Evolutionary conservation across 2,797 vertebrate species (phyloP).

Genomic region (Propithecus deckenii): DNA sequence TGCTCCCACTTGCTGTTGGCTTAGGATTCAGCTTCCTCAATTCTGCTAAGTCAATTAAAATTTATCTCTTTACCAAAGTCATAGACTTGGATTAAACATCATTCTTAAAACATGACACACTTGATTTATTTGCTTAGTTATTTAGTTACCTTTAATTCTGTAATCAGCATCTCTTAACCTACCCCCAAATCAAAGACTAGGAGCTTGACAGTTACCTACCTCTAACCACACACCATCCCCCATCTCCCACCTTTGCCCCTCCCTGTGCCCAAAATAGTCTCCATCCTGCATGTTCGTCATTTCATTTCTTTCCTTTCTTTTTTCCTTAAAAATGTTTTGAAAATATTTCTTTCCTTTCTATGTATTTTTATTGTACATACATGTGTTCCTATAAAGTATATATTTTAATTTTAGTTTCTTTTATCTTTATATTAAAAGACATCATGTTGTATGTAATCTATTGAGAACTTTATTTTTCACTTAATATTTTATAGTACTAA

Average conservation of each 20-base stretch:
- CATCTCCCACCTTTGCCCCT: not conserved
- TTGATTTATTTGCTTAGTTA: conserved; percentile 27
- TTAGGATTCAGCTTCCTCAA: not conserved
- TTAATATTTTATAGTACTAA: not conserved
- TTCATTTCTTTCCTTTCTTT: not conserved
- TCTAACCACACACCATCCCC: not conserved
- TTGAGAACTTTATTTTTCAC: conserved; percentile 7
- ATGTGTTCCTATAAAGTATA: not conserved
- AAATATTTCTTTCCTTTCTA: not conserved
- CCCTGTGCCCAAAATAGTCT: not conserved
- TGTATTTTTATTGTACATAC: not conserved
- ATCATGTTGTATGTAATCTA: not conserved
- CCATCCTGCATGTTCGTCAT: not conserved
- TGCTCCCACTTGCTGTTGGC: not conserved
- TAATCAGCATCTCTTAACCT: not conserved
- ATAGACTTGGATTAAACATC: conserved; percentile 32
- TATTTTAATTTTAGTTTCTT: conserved; percentile 15
- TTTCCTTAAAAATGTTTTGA: not conserved
- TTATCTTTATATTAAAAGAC: not conserved
- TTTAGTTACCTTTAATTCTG: conserved; percentile 11
- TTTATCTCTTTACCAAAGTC: not conserved
- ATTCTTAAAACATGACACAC: not conserved
- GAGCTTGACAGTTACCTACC: not conserved
- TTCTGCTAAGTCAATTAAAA: conserved; percentile 1
- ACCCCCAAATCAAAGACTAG: not conserved